Base-by-base conservation (phyloP, 2,113 vertebrate genomes). In the Falcunculus frontatus region DNA sequence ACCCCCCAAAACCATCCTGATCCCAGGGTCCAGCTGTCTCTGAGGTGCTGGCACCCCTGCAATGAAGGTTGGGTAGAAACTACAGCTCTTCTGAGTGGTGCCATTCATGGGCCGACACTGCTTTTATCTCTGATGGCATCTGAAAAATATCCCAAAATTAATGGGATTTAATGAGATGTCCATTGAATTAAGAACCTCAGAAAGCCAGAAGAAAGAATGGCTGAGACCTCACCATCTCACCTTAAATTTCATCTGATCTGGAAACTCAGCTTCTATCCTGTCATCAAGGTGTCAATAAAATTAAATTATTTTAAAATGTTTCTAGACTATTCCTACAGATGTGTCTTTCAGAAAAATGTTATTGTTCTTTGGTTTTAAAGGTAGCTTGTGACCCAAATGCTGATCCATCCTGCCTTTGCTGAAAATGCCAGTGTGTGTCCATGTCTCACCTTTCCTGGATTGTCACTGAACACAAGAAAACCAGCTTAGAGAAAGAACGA, bases 41-140 rank as follows among this genome's bases (percentile, higher is more conserved):
- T 32, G 68, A 49, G 69, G 21, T 26, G 41, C 2, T 84, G 81
- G n/a, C 41, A 53, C 26, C 74, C 35, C 44, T 59, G 23, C 33
- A 59, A 5, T 2, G 2, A 12, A 77, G 32, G 12, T 6, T 39
- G 11, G 42, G 16, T 4, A 39, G 35, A 30, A 81, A 27, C 26
- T 17, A 1, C 0, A 53, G 22, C 55, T 8, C 1, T 16, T 50
- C 52, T 50, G 42, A 67, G 64, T 1, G 1, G 10, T 33, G 53
- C 6, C 26, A 21, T 25, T 63, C 52, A 21, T 3, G 2, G 7
- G 16, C 22, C 64, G 84, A 20, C 32, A 23, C 16, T 39, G 14
- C 25, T 68, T 56, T 22, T 14, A 47, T 22, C 64, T 52, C 78
- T 21, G 32, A n/a, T 26, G 57, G 27, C 21, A 25, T 76, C 78